Base-by-base conservation (phyloP, 2,113 vertebrate genomes). In the Corythoichthys haematopterus region DNA sequence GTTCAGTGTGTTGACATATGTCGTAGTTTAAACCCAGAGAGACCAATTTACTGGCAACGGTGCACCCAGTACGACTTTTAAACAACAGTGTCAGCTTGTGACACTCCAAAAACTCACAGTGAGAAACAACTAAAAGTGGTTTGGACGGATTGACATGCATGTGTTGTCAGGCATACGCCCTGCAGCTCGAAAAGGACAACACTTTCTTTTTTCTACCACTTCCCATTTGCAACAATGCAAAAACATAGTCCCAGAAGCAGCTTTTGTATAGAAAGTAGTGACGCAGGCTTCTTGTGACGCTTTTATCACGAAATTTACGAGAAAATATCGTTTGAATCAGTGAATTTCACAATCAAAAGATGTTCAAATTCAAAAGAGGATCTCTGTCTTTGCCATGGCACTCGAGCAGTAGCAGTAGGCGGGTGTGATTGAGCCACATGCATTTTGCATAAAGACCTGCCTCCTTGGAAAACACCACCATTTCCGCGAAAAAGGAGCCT, bases 401-500 rank as follows among this genome's bases (percentile, higher is more conserved):
- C 55, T 57, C 33, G n/a, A 55, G 52, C 20, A 36, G 55, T 57
- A 36, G 33, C 55, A 57, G 11, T 12, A 56, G 33, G 55, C 33
- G 55, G 35, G 12, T 57, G 33, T 3, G 55, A 57, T 36, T 74
- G 78, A 81, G 81, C 75, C 81, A 77, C 35, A 57, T 12, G 45
- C 37, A 47, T 70, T 84, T 81, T 80, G 62, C 69, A 83, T 73
- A 82, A 14, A 28, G 20, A 28, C 78, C 46, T 64, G 11, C 55
- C 57, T 80, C 43, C 51, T 55, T 74, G 79, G 79, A 80, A 82
- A 83, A 76, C 62, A 80, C 76, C 51, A 82, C 65, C 71, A 86
- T 81, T 88, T 88, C 85, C 83, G 77, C 71, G 78, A 80, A 79
- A 81, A 64, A 69, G 66, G 71, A 70, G 12, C 11, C 56, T 62